Evolutionary conservation across 2,888 invertebrate genomes (phyloP).

Genomic region (Platycheirus albimanus): DNA sequence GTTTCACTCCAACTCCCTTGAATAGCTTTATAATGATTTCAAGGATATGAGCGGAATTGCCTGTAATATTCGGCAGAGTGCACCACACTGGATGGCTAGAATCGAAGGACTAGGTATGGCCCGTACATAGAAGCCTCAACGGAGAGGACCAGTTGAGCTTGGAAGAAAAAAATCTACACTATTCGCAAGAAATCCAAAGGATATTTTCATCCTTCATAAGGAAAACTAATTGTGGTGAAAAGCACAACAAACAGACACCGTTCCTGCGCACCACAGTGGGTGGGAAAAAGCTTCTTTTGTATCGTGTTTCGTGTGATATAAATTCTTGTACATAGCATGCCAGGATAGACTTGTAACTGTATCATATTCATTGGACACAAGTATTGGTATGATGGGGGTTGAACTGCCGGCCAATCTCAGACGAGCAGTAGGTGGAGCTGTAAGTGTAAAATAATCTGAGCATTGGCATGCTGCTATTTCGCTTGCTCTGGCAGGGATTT

Average conservation of each 20-base stretch:
- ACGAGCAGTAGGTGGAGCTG: slow-evolving; percentile 67
- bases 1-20: slow-evolving; percentile 62
- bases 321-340: slow-evolving; percentile 56
- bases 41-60: slow-evolving; percentile 33
- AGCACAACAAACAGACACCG: slow-evolving; percentile 56
- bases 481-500: slow-evolving; percentile 59
- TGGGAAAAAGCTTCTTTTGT: slow-evolving; percentile 29
- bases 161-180: slow-evolving; percentile 40
- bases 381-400: slow-evolving; percentile 49
- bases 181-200: slow-evolving; percentile 17
- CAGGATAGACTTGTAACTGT: slow-evolving; percentile 57
- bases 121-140: slow-evolving; percentile 56
- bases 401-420: slow-evolving; percentile 60
- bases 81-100: slow-evolving; percentile 81
- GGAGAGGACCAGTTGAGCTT: slow-evolving; percentile 45
- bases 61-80: slow-evolving; percentile 75
- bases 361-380: slow-evolving; percentile 65
- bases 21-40: slow-evolving; percentile 2
- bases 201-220: slow-evolving; percentile 12
- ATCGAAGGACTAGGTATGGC: slow-evolving; percentile 80
- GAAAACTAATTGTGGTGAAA: slow-evolving; percentile 60
- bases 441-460: slow-evolving; percentile 48
- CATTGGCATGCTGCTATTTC: slow-evolving; percentile 66
- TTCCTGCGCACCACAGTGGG: slow-evolving; percentile 41
- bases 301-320: slow-evolving; percentile 6